phyloP scores from a whole-genome alignment of 2,113 vertebrate genomes.

The Lagopus leucura region DNA sequence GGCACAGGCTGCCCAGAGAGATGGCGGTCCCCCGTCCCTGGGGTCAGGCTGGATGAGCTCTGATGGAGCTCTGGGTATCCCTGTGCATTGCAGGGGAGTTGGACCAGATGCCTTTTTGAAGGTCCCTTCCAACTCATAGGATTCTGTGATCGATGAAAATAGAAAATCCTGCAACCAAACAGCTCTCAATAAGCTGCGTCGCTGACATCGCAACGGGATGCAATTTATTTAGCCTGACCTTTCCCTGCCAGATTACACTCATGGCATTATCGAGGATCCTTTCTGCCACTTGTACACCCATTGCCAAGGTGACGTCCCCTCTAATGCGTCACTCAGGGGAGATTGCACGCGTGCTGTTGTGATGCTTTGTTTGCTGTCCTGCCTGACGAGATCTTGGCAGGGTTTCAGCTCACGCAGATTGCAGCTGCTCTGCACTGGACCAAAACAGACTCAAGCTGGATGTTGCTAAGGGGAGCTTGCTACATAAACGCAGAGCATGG shows the following conservation, averaged over 20 bases:
- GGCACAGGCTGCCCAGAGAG: no score
- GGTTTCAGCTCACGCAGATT: constrained; percentile 26
- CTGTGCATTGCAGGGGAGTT: no score
- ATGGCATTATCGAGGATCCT: not conserved
- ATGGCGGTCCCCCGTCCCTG: no score
- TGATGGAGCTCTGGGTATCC: no score
- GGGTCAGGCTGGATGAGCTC: no score
- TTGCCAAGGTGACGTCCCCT: constrained; percentile 51
- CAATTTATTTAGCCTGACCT: constrained; percentile 57
- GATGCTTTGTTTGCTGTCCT: constrained; percentile 68
- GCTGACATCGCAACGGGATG: not conserved
- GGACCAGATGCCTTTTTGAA: no score
- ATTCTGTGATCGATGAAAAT: not conserved
- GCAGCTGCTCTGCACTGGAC: constrained; percentile 41
- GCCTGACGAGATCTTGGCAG: constrained; percentile 61
- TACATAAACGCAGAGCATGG: not conserved
- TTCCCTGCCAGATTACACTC: not conserved
- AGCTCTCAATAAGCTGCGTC: fast-evolving
- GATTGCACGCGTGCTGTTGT: not conserved
- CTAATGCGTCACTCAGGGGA: constrained; percentile 25
- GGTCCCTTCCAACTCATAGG: no score
- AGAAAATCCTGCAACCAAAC: constrained; percentile 35
- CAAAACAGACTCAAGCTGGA: constrained; percentile 16
- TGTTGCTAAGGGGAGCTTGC: not conserved
- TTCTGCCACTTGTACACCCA: constrained; percentile 24